phyloP scores from a whole-genome alignment of 2,113 vertebrate genomes.

The Neodon shergylaensis region DNA sequence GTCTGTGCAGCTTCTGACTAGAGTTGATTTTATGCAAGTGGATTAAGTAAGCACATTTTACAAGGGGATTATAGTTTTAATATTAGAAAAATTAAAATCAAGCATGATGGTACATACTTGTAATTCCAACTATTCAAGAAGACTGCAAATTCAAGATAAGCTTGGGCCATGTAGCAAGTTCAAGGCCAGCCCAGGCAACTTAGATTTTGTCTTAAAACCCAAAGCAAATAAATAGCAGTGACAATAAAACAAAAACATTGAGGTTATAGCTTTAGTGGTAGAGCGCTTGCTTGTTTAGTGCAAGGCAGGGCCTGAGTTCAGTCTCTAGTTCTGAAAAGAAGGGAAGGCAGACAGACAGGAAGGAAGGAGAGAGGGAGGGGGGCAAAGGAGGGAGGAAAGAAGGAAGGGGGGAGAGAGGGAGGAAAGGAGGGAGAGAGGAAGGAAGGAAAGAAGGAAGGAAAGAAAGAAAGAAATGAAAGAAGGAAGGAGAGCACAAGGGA shows the following conservation, averaged over 20 bases:
- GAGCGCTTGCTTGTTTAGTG: neutral
- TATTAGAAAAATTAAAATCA: constrained; percentile 7
- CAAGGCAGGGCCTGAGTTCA: neutral
- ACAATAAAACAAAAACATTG: neutral
- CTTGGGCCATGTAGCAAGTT: neutral
- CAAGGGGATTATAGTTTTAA: neutral
- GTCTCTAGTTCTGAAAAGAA: neutral
- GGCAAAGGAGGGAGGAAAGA: neutral
- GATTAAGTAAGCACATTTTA: neutral
- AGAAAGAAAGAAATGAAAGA: neutral
- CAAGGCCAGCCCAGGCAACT: neutral
- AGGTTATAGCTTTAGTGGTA: neutral
- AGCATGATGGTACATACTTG: neutral
- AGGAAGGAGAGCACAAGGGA: no score
- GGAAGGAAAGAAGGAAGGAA: rapidly evolving
- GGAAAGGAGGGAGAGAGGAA: rapidly evolving
- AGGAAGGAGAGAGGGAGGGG: no score
- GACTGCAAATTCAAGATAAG: neutral
- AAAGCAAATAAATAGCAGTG: neutral
- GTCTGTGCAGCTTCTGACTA: neutral
- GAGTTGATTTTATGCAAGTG: neutral
- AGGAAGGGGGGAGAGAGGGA: neutral
- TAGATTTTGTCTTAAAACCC: neutral
- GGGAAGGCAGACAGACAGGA: neutral
- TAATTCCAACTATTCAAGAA: neutral